These are phyloP conservation scores for Cephalotes varians DNA, from an alignment of 2,888 invertebrate species.

Conservation along the genomic window DNA sequence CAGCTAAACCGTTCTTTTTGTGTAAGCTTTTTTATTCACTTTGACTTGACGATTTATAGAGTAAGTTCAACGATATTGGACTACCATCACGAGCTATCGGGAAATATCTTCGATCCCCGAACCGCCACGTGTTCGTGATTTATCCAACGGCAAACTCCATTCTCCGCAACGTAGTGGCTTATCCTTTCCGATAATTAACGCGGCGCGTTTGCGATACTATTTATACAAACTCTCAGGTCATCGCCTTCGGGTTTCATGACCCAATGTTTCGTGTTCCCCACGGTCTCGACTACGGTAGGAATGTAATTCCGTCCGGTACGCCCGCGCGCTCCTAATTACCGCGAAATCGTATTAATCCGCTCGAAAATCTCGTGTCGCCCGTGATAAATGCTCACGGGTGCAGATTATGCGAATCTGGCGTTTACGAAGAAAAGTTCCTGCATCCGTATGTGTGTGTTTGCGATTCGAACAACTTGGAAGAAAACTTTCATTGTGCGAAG, in stretches of 20 bases:
- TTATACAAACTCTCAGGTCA: slow-evolving; percentile 67
- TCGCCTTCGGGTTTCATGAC: slow-evolving; percentile 60
- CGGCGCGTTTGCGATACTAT: slow-evolving; percentile 69
- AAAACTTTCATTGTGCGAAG: neutral
- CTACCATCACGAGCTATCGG: neutral
- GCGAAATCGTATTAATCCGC: slow-evolving; percentile 76
- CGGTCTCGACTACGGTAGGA: slow-evolving; percentile 44
- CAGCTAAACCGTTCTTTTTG: too few species aligned
- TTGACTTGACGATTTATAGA: neutral
- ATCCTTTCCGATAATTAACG: slow-evolving; percentile 77
- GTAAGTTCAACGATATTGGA: neutral
- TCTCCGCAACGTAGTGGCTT: slow-evolving; percentile 66
- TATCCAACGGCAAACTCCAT: slow-evolving; percentile 61
- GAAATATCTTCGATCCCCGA: neutral
- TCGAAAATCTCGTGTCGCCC: slow-evolving; percentile 72
- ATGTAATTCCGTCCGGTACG: slow-evolving; percentile 72
- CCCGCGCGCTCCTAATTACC: slow-evolving; percentile 76
- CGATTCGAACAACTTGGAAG: neutral
- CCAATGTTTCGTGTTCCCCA: slow-evolving; percentile 15
- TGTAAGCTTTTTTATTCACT: neutral
- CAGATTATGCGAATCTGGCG: slow-evolving; percentile 46
- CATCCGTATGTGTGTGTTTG: neutral
- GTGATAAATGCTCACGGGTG: slow-evolving; percentile 71
- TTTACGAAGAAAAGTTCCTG: slow-evolving; percentile 31
- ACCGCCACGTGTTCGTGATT: slow-evolving; percentile 22